Evolutionary conservation across 2,113 vertebrate genomes (phyloP).

Genomic region (Mus musculus): GRCm39 chr3:141625501-141626000

Average conservation of each 20-base stretch:
- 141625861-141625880: conserved; percentile 34
- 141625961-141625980: neutral
- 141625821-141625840: neutral
- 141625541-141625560: conserved; percentile 53
- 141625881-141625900: neutral
- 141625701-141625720: accelerated
- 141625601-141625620: conserved; percentile 61
- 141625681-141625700: neutral
- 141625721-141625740: conserved; percentile 39
- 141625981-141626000: conserved; percentile 32
- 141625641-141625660: neutral
- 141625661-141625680: conserved; percentile 10
- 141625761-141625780: neutral
- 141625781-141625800: neutral
- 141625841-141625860: conserved; percentile 37
- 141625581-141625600: neutral
- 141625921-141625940: conserved; percentile 35
- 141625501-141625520: conserved; percentile 48
- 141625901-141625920: neutral
- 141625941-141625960: neutral
- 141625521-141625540: conserved; percentile 64
- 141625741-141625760: neutral
- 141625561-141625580: conserved; percentile 63
- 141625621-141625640: neutral
- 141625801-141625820: neutral